Evolutionary conservation across 2,888 invertebrate genomes (phyloP).

Genomic region (Tromatobia lineatoria): DNA sequence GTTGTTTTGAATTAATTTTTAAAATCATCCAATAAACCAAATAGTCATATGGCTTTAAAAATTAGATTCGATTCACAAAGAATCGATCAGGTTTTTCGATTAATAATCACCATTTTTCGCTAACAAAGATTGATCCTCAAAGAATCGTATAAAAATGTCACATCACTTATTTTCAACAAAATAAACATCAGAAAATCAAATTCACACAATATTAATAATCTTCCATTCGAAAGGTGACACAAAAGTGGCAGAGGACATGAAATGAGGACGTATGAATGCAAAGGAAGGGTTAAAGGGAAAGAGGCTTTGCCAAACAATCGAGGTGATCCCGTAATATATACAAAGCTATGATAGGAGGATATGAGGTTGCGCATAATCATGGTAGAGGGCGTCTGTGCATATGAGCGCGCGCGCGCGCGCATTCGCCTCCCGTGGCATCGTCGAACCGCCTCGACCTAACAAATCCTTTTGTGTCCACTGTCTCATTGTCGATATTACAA

Average conservation of each 20-base stretch:
- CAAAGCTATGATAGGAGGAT: background rate
- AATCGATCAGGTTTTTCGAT: too few species aligned
- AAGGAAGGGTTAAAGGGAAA: background rate
- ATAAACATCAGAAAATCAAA: background rate
- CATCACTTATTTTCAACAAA: too few species aligned
- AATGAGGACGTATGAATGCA: background rate
- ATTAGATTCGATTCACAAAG: too few species aligned
- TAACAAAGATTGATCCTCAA: too few species aligned
- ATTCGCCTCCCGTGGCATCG: conserved; percentile 6
- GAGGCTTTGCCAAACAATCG: conserved; percentile 13
- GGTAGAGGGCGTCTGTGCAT: conserved; percentile 1
- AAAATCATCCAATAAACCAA: too few species aligned
- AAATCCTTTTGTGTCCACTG: conserved; percentile 72
- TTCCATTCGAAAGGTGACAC: background rate
- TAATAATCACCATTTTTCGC: too few species aligned
- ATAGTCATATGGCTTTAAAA: too few species aligned
- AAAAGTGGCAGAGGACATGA: background rate
- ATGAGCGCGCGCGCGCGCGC: background rate
- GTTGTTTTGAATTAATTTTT: too few species aligned
- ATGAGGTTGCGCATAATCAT: conserved; percentile 26
- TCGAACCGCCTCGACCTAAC: conserved; percentile 67
- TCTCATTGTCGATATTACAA: conserved; percentile 72
- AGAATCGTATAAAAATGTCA: too few species aligned
- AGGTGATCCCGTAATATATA: background rate
- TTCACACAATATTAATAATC: background rate